Percentiles rank a stretch among this genome's conserved stretches.
phyloP scores from a whole-genome alignment of 2,888 invertebrate genomes.

The Eugnorisma glareosa region DNA sequence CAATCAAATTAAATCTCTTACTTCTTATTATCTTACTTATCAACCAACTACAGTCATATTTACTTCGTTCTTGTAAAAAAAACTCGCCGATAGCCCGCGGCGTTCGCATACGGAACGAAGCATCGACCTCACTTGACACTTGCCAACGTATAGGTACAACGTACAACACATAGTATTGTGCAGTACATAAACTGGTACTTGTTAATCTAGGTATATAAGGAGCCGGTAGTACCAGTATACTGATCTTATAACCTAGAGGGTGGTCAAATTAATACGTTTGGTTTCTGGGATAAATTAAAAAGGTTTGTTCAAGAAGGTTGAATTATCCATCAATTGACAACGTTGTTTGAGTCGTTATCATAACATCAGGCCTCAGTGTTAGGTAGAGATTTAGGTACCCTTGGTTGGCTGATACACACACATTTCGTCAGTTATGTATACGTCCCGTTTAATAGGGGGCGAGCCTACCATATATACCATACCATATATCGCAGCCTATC shows the following conservation, averaged over 20 bases:
- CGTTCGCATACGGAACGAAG: constrained; percentile 33
- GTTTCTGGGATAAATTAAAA: constrained; percentile 9
- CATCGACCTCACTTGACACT: constrained; percentile 57
- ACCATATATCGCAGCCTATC: background rate
- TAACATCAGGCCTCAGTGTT: background rate
- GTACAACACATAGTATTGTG: background rate
- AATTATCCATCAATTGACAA: no score
- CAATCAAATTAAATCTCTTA: background rate
- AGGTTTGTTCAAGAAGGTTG: no score
- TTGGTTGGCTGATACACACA: background rate
- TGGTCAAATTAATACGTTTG: background rate
- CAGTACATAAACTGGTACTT: background rate
- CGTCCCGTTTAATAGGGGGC: background rate
- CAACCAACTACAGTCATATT: background rate
- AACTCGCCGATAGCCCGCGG: background rate
- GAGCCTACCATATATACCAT: no score
- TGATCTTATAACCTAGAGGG: constrained; percentile 2
- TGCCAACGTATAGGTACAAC: background rate
- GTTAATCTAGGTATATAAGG: constrained; percentile 4
- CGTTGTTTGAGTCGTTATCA: background rate
- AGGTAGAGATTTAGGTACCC: background rate
- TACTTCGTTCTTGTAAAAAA: background rate
- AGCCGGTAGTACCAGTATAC: constrained; percentile 28
- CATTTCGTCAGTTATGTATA: background rate
- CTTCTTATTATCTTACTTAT: background rate